Evolutionary conservation across 2,113 vertebrate species (phyloP).

Genomic region (Poecilia latipinna): DNA sequence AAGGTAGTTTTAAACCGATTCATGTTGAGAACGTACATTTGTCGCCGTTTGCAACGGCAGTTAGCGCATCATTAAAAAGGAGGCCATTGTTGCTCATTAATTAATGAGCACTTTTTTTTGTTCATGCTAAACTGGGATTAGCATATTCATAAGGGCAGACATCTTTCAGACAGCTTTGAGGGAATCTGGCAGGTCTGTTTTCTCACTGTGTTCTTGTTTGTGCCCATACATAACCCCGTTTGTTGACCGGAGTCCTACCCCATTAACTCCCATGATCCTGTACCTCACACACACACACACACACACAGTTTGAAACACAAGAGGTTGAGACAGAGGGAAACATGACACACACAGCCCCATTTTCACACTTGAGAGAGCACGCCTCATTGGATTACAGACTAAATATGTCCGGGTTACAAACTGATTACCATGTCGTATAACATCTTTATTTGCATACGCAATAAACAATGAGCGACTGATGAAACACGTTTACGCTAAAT

Average conservation of each 20-base stretch:
- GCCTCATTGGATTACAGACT: slow-evolving; percentile 68
- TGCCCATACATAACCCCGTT: slow-evolving; percentile 78
- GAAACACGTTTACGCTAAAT: slow-evolving; percentile 37
- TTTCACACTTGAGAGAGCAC: slow-evolving; percentile 79
- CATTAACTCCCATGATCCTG: slow-evolving; percentile 77
- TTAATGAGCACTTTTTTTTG: slow-evolving; percentile 76
- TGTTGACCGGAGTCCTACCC: slow-evolving; percentile 70
- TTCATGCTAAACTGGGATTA: slow-evolving; percentile 80
- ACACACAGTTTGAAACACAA: slow-evolving; percentile 39
- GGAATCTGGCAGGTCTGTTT: slow-evolving; percentile 75
- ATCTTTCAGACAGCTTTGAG: slow-evolving; percentile 82
- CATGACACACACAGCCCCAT: slow-evolving; percentile 67
- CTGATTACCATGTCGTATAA: slow-evolving; percentile 76
- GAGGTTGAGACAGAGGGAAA: slow-evolving; percentile 38
- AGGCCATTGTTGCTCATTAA: slow-evolving; percentile 80
- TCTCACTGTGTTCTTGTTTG: slow-evolving; percentile 74
- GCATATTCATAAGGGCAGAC: slow-evolving; percentile 84
- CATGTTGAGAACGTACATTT: slow-evolving; percentile 20
- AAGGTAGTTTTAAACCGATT: slow-evolving; percentile 16
- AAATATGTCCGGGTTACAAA: slow-evolving; percentile 75
- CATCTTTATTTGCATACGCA: slow-evolving; percentile 75
- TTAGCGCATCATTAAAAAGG: slow-evolving; percentile 70
- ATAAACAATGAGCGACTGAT: slow-evolving; percentile 70
- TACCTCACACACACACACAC: slow-evolving; percentile 47
- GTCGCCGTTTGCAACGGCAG: slow-evolving; percentile 46